phyloP scores from a whole-genome alignment of 2,113 vertebrate species.

The Notothenia coriiceps region DNA sequence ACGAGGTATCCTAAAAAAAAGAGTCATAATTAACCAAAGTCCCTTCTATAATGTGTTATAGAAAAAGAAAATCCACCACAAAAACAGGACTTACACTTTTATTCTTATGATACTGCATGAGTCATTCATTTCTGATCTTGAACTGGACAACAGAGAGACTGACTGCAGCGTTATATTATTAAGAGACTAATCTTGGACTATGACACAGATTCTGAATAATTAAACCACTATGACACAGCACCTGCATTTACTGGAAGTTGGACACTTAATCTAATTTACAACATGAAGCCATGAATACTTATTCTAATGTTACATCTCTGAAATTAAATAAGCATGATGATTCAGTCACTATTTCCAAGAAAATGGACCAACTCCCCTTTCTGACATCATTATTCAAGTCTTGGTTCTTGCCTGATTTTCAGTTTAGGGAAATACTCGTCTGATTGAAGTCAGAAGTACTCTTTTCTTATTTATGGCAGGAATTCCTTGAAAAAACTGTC shows the following conservation, averaged over 20 bases:
- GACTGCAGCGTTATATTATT: conserved; percentile 8
- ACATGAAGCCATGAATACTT: background rate
- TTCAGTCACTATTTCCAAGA: conserved; percentile 7
- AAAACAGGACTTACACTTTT: background rate
- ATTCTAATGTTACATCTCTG: conserved; percentile 1
- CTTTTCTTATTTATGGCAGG: background rate
- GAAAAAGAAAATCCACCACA: background rate
- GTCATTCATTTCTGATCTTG: background rate
- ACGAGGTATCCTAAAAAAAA: background rate
- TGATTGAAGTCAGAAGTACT: background rate
- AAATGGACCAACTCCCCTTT: conserved; percentile 11
- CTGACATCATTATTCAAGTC: background rate
- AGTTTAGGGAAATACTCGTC: background rate
- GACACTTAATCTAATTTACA: background rate
- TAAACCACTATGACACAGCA: background rate
- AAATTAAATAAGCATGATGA: background rate
- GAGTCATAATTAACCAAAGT: background rate
- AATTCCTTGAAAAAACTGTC: conserved; percentile 13
- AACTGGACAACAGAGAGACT: conserved; percentile 2
- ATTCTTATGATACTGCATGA: conserved; percentile 1
- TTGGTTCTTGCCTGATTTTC: background rate
- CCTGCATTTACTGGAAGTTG: conserved; percentile 14
- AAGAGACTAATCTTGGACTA: conserved; percentile 14
- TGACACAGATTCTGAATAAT: conserved; percentile 4
- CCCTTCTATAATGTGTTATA: background rate